A percentile compares a stretch with the other conserved stretches of the same genome.
phyloP scores from a whole-genome alignment of 2,113 vertebrate species.

The Microtus montanus region DNA sequence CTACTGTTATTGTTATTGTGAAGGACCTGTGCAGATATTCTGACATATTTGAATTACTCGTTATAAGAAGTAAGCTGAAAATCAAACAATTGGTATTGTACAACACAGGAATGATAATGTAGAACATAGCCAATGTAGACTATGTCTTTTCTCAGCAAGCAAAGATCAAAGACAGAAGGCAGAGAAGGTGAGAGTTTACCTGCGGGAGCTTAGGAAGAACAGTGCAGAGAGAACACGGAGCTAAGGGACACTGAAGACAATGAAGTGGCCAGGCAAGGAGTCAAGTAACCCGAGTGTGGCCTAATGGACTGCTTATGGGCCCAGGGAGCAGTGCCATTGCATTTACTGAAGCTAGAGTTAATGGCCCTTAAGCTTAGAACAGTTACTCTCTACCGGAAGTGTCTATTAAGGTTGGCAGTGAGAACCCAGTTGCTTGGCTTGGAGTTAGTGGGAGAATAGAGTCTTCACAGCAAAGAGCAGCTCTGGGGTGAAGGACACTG shows the following conservation, averaged over 20 bases:
- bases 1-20: not conserved
- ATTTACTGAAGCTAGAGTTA: constrained; percentile 23
- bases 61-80: not conserved
- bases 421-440: constrained; percentile 37
- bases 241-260: not conserved
- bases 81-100: not conserved
- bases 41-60: not conserved
- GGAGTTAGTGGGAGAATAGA: not conserved
- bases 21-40: not conserved
- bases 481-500: not conserved
- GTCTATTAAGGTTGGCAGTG: constrained; percentile 50
- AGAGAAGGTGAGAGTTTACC: not conserved
- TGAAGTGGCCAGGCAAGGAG: not conserved
- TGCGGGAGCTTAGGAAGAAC: not conserved
- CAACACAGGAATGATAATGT: not conserved
- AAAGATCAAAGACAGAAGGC: not conserved
- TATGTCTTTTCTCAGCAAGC: not conserved
- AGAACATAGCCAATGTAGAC: not conserved
- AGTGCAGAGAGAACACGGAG: not conserved
- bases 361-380: not conserved
- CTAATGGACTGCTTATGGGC: constrained; percentile 8
- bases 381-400: constrained; percentile 34
- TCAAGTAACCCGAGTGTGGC: not conserved
- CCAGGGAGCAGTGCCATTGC: not conserved
- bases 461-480: constrained; percentile 39